A percentile compares a stretch with the other conserved stretches of the same genome.
These are phyloP conservation scores for Dinoponera quadriceps DNA, from an alignment of 1,140 invertebrate species.

Conservation along the genomic window DNA sequence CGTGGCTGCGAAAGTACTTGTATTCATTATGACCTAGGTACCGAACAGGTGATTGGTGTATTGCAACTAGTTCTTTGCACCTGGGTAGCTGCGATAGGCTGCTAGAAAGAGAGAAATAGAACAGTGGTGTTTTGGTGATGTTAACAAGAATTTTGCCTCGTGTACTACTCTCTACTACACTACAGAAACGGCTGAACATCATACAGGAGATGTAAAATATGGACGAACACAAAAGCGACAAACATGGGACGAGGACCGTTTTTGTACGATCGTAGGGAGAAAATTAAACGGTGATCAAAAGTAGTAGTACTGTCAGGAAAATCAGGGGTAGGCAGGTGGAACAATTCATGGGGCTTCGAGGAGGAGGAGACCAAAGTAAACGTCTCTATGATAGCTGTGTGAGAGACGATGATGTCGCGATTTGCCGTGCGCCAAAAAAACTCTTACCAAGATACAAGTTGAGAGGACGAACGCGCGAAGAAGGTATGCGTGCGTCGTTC, in stretches of 20 bases:
- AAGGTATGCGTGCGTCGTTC: not conserved
- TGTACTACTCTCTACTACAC: constrained; percentile 84
- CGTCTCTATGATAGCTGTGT: constrained; percentile 41
- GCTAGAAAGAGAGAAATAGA: constrained; percentile 86
- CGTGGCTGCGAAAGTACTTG: constrained; percentile 68
- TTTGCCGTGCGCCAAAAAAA: not conserved
- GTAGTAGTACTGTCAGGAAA: constrained; percentile 12
- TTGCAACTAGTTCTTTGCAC: constrained; percentile 85
- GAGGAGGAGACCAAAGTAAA: constrained; percentile 36
- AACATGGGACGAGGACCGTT: constrained; percentile 73
- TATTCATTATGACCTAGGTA: constrained; percentile 79
- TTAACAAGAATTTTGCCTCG: constrained; percentile 84
- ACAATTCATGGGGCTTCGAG: not conserved
- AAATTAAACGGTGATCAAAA: constrained; percentile 22
- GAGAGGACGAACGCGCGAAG: not conserved
- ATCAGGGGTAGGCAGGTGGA: not conserved
- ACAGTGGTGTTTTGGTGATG: constrained; percentile 85
- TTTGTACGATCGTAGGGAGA: constrained; percentile 55
- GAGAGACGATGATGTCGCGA: constrained; percentile 19
- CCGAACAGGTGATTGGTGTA: constrained; percentile 84
- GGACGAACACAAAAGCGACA: constrained; percentile 85
- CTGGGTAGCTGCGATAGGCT: constrained; percentile 86
- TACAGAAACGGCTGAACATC: constrained; percentile 81
- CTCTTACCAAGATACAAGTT: not conserved
- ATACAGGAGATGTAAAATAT: constrained; percentile 82